Evolutionary conservation across 2,888 invertebrate species (phyloP).

Genomic region (Philopedon plagiatum): DNA sequence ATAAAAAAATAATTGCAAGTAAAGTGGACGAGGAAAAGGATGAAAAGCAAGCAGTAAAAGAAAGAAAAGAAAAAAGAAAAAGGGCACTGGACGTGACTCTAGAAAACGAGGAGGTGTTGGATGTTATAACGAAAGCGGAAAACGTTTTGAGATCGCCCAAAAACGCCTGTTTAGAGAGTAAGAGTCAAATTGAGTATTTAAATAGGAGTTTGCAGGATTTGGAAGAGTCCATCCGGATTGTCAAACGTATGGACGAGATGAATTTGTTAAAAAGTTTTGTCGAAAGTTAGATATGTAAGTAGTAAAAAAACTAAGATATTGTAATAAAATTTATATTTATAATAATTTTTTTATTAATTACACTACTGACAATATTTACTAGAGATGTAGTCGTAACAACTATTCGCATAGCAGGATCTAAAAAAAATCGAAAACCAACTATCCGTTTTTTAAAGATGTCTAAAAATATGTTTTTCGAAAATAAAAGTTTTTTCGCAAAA

Average conservation of each 20-base stretch:
- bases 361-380: too few relatives aligned
- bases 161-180: conserved; percentile 45
- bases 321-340: conserved; percentile 21
- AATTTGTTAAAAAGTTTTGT: conserved; percentile 40
- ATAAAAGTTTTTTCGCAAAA: too few relatives aligned
- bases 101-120: conserved; percentile 37
- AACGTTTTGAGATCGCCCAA: conserved; percentile 45
- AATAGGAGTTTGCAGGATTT: conserved; percentile 62
- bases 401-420: too few relatives aligned
- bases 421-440: too few relatives aligned
- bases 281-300: conserved; percentile 11
- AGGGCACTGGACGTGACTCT: conserved; percentile 47
- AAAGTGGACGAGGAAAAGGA: conserved; percentile 54
- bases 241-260: conserved; percentile 59
- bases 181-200: conserved; percentile 59
- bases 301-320: not conserved
- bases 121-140: conserved; percentile 45
- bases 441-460: too few relatives aligned
- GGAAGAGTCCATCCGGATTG: conserved; percentile 63
- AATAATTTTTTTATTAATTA: conserved; percentile 33
- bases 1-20: conserved; percentile 64
- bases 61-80: conserved; percentile 18
- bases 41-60: not conserved
- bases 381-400: too few relatives aligned
- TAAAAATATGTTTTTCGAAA: too few relatives aligned